Evolutionary conservation across 2,797 vertebrate genomes (phyloP).

Genomic region (Danio jaintianensis): DNA sequence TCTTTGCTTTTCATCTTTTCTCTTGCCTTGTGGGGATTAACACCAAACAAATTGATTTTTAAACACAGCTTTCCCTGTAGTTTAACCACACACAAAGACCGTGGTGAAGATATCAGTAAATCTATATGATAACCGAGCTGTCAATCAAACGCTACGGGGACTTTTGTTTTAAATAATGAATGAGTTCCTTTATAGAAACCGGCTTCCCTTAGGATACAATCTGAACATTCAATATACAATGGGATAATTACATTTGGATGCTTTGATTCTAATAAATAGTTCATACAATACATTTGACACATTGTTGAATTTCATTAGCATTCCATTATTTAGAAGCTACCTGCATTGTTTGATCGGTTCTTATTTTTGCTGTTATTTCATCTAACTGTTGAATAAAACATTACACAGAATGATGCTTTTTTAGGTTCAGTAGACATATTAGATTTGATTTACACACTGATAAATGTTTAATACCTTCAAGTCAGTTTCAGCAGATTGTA

Average conservation of each 20-base stretch:
- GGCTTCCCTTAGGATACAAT: neutral
- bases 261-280: neutral
- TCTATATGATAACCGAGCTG: constrained; percentile 28
- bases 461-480: constrained; percentile 35
- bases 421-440: neutral
- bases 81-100: constrained; percentile 37
- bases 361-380: constrained; percentile 4
- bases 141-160: neutral
- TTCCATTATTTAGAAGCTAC: neutral
- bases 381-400: constrained; percentile 7
- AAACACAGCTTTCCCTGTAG: constrained; percentile 21
- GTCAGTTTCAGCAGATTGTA: neutral
- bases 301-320: neutral
- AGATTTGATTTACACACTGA: constrained; percentile 29
- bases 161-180: constrained; percentile 22
- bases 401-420: neutral
- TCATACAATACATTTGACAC: neutral
- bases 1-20: neutral
- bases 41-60: constrained; percentile 46
- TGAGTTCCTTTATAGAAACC: constrained; percentile 5
- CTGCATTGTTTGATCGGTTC: neutral
- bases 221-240: constrained; percentile 2
- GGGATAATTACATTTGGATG: neutral
- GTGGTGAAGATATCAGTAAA: constrained; percentile 10
- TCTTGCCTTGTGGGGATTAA: constrained; percentile 34